phyloP scores from a whole-genome alignment of 2,888 invertebrate genomes.

The Himalopsyche tibetana region DNA sequence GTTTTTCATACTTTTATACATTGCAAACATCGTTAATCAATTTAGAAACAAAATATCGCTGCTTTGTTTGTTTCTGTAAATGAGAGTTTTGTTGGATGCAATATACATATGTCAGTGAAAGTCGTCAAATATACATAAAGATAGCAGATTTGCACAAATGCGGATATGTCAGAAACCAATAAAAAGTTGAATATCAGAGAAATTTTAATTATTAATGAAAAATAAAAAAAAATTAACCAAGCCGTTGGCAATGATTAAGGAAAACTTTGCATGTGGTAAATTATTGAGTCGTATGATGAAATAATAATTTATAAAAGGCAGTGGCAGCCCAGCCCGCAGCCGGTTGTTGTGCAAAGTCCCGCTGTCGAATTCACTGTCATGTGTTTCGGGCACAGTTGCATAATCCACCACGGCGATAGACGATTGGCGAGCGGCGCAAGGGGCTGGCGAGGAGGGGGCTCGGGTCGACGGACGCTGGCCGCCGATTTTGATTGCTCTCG shows the following conservation, averaged over 20 bases:
- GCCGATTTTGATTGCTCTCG: conserved; percentile 43
- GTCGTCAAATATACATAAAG: too few relatives aligned
- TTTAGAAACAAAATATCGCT: too few relatives aligned
- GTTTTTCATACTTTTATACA: too few relatives aligned
- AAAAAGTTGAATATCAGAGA: too few relatives aligned
- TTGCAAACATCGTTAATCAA: too few relatives aligned
- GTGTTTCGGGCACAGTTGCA: conserved; percentile 51
- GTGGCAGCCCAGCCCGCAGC: conserved; percentile 21
- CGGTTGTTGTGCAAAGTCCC: conserved; percentile 46
- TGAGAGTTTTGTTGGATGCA: too few relatives aligned
- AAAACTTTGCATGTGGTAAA: not conserved
- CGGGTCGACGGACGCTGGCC: conserved; percentile 42
- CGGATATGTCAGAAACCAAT: too few relatives aligned
- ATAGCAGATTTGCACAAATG: too few relatives aligned
- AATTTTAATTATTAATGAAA: too few relatives aligned
- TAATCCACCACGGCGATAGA: conserved; percentile 7
- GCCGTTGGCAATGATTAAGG: not conserved
- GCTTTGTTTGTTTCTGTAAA: too few relatives aligned
- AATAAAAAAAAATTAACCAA: not conserved
- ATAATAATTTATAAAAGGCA: conserved; percentile 16
- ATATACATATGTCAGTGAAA: too few relatives aligned
- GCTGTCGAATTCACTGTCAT: conserved; percentile 53
- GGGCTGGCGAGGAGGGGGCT: not conserved
- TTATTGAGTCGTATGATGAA: conserved; percentile 13
- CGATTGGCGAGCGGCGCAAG: conserved; percentile 39